phyloP scores from a whole-genome alignment of 2,113 vertebrate genomes.

The Perca schrenkii region DNA sequence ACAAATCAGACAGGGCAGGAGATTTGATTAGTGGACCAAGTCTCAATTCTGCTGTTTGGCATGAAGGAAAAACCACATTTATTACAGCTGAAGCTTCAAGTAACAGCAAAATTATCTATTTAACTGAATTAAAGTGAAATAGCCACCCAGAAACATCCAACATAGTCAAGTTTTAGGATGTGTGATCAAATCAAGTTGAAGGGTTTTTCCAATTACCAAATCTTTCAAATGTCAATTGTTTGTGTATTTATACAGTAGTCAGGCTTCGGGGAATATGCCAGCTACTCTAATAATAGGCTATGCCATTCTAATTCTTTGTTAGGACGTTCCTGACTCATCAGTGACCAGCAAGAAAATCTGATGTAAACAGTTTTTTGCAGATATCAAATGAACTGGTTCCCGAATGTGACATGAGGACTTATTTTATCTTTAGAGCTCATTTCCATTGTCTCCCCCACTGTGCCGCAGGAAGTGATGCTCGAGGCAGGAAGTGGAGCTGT shows the following conservation, averaged over 20 bases:
- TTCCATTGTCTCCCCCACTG: slow-evolving; percentile 25
- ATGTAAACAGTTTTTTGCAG: slow-evolving; percentile 23
- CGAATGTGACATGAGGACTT: slow-evolving; percentile 30
- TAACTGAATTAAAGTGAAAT: neutral
- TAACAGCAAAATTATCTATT: neutral
- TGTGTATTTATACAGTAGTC: neutral
- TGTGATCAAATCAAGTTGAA: neutral
- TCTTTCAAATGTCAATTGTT: neutral
- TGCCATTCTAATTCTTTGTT: neutral
- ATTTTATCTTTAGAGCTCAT: slow-evolving; percentile 3
- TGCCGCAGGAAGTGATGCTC: slow-evolving; percentile 58
- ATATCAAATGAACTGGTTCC: slow-evolving; percentile 44
- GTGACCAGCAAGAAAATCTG: slow-evolving; percentile 43
- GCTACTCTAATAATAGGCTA: neutral
- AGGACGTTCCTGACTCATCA: slow-evolving; percentile 53
- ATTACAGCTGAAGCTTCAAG: neutral
- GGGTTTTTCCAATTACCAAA: slow-evolving; percentile 3
- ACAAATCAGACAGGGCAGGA: neutral
- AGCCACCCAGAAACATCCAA: neutral
- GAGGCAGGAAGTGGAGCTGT: slow-evolving; percentile 64
- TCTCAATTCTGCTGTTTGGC: neutral
- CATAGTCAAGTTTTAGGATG: neutral
- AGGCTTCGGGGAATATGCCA: neutral
- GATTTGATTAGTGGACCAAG: neutral
- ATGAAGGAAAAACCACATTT: neutral